These are phyloP conservation scores for Trachymyrmex cornetzi DNA, from an alignment of 1,140 invertebrate genomes.

Conservation along the genomic window DNA sequence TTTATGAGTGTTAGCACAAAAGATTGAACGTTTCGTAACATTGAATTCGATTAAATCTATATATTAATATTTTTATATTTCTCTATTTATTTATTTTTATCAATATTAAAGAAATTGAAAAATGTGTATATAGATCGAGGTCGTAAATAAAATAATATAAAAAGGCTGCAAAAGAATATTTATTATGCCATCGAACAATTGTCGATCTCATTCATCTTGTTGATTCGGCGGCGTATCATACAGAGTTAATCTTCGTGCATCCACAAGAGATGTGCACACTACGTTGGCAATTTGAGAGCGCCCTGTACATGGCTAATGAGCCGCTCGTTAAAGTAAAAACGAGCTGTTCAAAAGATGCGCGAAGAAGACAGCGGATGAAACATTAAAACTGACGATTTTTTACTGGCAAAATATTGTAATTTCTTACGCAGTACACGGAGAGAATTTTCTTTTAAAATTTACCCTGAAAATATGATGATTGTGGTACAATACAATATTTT, in stretches of 20 bases:
- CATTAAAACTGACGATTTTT: constrained; percentile 15
- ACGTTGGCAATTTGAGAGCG: constrained; percentile 23
- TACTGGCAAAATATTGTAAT: neutral
- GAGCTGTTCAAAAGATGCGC: constrained; percentile 12
- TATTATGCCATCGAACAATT: constrained; percentile 62
- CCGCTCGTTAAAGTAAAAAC: constrained; percentile 28
- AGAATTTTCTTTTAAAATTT: too few relatives aligned
- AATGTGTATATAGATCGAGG: constrained; percentile 40
- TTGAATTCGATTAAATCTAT: neutral
- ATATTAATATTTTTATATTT: neutral
- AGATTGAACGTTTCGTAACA: neutral
- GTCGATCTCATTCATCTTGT: constrained; percentile 23
- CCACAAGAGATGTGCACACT: constrained; percentile 13
- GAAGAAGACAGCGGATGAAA: neutral
- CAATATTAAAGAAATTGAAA: constrained; percentile 40
- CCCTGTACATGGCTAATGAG: constrained; percentile 12
- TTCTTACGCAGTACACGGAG: neutral
- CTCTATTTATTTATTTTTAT: neutral
- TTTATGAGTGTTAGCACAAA: neutral
- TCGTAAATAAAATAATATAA: constrained; percentile 62
- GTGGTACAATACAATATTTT: too few relatives aligned
- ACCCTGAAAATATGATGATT: too few relatives aligned
- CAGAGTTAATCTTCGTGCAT: constrained; percentile 40
- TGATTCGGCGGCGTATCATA: constrained; percentile 18
- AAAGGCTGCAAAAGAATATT: constrained; percentile 60